phyloP scores from a whole-genome alignment of 2,113 vertebrate species.

The Lucifuga dentata region DNA sequence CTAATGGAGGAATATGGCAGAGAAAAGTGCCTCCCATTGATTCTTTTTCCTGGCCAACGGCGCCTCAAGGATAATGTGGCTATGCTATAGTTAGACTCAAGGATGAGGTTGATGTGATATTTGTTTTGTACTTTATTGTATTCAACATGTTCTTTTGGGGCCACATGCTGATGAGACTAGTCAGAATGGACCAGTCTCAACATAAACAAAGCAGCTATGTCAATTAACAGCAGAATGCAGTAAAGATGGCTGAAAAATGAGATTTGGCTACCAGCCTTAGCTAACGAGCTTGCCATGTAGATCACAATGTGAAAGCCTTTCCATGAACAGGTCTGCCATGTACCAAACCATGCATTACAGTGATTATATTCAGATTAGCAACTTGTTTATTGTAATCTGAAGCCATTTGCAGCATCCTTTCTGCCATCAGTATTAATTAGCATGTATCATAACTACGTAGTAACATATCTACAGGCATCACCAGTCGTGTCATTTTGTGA shows the following conservation, averaged over 20 bases:
- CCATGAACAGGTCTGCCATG: constrained; percentile 44
- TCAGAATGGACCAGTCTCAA: constrained; percentile 41
- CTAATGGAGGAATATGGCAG: constrained; percentile 68
- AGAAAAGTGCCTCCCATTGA: constrained; percentile 62
- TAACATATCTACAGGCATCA: too few species aligned
- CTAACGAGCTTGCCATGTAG: constrained; percentile 14
- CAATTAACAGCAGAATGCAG: constrained; percentile 32
- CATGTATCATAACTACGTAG: background rate
- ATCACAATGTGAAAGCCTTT: constrained; percentile 29
- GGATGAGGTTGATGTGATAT: constrained; percentile 28
- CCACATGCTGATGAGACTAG: constrained; percentile 14
- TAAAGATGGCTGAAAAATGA: constrained; percentile 53
- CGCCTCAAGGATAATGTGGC: constrained; percentile 61
- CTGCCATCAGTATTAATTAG: background rate
- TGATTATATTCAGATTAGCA: constrained; percentile 56
- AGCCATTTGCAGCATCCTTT: constrained; percentile 7
- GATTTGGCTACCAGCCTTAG: constrained; percentile 42
- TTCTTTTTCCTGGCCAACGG: constrained; percentile 61
- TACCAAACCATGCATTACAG: constrained; percentile 18
- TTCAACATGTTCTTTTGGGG: constrained; percentile 29
- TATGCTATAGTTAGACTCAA: constrained; percentile 60
- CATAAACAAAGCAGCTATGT: constrained; percentile 27
- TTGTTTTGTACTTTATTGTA: constrained; percentile 36
- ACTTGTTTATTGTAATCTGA: constrained; percentile 36
- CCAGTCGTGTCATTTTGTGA: too few species aligned